These are phyloP conservation scores for Nemapogon koenigi DNA, from an alignment of 2,888 invertebrate genomes.

Conservation along the genomic window DNA sequence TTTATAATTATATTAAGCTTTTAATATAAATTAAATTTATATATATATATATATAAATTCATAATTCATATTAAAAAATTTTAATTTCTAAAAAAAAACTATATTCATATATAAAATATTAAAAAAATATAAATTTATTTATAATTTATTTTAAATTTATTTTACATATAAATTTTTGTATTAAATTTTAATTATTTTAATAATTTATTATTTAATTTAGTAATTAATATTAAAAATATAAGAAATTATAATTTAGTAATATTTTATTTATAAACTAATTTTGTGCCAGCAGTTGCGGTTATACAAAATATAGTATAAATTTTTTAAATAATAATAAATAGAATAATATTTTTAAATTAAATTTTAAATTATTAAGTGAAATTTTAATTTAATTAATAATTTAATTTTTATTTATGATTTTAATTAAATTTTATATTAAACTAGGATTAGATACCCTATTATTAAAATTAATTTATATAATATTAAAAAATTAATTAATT, in stretches of 20 bases:
- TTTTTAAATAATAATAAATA: slow-evolving; percentile 48
- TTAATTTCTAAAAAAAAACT: slow-evolving; percentile 32
- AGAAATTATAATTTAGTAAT: slow-evolving; percentile 68
- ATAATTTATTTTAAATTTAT: slow-evolving; percentile 52
- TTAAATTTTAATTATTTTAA: slow-evolving; percentile 42
- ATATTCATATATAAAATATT: slow-evolving; percentile 28
- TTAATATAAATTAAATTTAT: slow-evolving; percentile 8
- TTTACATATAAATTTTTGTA: slow-evolving; percentile 64
- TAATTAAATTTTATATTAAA: slow-evolving; percentile 56
- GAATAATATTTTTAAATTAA: slow-evolving; percentile 29
- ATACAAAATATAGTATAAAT: slow-evolving; percentile 67
- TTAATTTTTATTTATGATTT: slow-evolving; percentile 32
- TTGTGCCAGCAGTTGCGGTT: slow-evolving; percentile 77
- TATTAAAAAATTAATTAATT: slow-evolving; percentile 65
- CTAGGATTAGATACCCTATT: slow-evolving; percentile 77
- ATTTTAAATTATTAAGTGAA: slow-evolving; percentile 61
- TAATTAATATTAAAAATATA: slow-evolving; percentile 65
- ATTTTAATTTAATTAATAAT: slow-evolving; percentile 56
- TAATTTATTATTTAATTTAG: slow-evolving; percentile 17
- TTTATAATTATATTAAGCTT: slow-evolving; percentile 9
- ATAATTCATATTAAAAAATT: slow-evolving; percentile 21
- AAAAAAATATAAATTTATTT: slow-evolving; percentile 43
- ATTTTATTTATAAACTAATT: slow-evolving; percentile 64
- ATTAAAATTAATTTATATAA: slow-evolving; percentile 58
- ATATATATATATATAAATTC: slow-evolving; percentile 18